Evolutionary conservation across 37 sponge, comb jelly and placozoan species (phyloP), one percentile per base, ranked within the genome.

Genomic region (Halichondria panicea): DNA sequence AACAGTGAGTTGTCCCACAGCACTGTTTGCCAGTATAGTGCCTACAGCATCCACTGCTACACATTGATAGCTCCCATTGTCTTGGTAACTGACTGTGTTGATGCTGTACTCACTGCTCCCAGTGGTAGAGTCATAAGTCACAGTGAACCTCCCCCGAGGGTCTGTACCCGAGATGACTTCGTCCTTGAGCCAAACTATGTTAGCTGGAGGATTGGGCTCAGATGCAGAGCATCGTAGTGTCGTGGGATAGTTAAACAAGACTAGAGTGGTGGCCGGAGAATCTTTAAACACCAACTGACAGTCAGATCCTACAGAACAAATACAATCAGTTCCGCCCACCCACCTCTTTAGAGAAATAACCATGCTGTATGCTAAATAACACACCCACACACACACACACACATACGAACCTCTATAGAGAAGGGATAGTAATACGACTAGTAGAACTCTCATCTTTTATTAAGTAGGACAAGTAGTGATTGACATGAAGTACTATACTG

Each of bases 51-150:
- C 61, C 32, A 68, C 2, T 13, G 89, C 83, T 6, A 42, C 6
- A 52, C 89, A 88, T 0, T 62, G 60, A 68, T 88, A 88, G 32
- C 28, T 56, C 4, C 89, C 84, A 21, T 52, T 75, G 61, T 85
- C 85, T 40, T 6, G 24, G 39, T 85, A 85, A 5, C 11, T 34
- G n/a, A 71, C 79, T 24, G 27, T 1, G 32, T 56, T 33, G 21
- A 85, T 71, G 4, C 21, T 48, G 27, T 55, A 77, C 53, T 27
- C 35, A 54, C 78, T 77, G 9, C 28, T 13, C 3, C 85, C 78
- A 63, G 78, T 64, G 44, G 34, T 64, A 1, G 45, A 7, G 32
- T 77, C 41, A 43, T 77, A 85, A 2, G 66, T 41, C 12, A 63
- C 36, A 4, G 39, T 11, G 19, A 63, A 34, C 35, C 85, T 77